Evolutionary conservation across 53 echinoderm and acorn worm species (phyloP), one percentile per base, ranked within the genome.

Genomic region (Crossaster papposus): DNA sequence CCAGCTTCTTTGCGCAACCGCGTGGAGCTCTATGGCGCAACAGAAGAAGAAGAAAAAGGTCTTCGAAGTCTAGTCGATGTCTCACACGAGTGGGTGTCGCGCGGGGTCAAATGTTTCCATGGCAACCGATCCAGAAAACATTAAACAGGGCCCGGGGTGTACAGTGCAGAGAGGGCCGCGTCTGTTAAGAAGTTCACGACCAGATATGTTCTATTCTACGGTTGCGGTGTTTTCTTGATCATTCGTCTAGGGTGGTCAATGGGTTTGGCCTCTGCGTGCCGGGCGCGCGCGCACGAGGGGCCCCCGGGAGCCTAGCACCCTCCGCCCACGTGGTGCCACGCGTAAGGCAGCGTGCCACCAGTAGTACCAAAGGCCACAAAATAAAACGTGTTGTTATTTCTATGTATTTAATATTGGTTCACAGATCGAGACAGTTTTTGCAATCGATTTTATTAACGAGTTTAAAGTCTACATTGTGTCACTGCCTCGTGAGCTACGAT

Each of bases 261-360:
- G 36, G 34, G 72, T 53, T 87, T 62, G 76, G 77, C 75, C 76
- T 76, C 76, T 20, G 64, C 76, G 76, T 65, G 87, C 55, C 80
- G 31, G 51, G 80, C 18, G 24, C 79, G 24, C 79, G 35, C 1
- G 51, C 6, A 2, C 15, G 2, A 4, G 13, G 31, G 78, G 52
- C 10, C 22, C 20, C 15, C 14, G 1, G 13, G 31, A 51, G 52
- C 10, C 22, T 31, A 35, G 72, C 72, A 84, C 71, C 72, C 77
- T 35, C 54, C 33, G 74, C 74, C 36, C 87, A 87, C 87, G 87
- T 77, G 85, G 87, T 87, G 83, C 76, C 87, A 87, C 87, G 87
- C 77, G 87, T 58, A 22, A 62, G 72, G 9, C 44, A 87, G 87
- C 77, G 77, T 87, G 77, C 76, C 76, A n/a, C 28, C 7, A 13